A percentile compares a stretch with the other conserved stretches of the same genome.
These are phyloP conservation scores for Staurois parvus DNA, from an alignment of 2,797 vertebrate species.

Conservation along the genomic window DNA sequence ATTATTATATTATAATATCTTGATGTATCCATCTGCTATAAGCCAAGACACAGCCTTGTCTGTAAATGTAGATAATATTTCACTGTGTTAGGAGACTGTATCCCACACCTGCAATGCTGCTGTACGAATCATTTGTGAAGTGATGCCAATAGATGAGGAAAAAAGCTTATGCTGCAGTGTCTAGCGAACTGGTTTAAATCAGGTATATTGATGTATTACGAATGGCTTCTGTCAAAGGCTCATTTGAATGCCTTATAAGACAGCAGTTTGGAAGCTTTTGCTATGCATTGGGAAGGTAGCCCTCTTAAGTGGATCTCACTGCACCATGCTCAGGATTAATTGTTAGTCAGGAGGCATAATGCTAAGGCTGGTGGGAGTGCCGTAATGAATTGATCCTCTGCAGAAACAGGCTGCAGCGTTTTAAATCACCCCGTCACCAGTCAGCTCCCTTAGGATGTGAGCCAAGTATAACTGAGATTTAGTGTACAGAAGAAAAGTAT, in stretches of 20 bases:
- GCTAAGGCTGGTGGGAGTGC: slow-evolving; percentile 60
- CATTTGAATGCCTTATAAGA: slow-evolving; percentile 56
- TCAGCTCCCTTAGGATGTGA: slow-evolving; percentile 61
- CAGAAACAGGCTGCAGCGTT: slow-evolving; percentile 62
- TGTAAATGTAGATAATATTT: background rate
- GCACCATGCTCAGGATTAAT: slow-evolving; percentile 62
- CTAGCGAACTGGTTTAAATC: slow-evolving; percentile 52
- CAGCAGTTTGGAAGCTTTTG: slow-evolving; percentile 45
- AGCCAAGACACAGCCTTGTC: background rate
- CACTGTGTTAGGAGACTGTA: slow-evolving; percentile 3
- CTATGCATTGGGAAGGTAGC: slow-evolving; percentile 54
- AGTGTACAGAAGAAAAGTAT: slow-evolving; percentile 53
- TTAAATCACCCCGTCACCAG: slow-evolving; percentile 62
- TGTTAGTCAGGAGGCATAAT: slow-evolving; percentile 63
- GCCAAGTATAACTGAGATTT: slow-evolving; percentile 60
- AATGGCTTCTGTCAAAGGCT: slow-evolving; percentile 52
- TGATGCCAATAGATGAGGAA: slow-evolving; percentile 50
- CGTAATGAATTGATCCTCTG: slow-evolving; percentile 63
- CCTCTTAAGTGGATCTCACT: slow-evolving; percentile 59
- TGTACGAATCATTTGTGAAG: slow-evolving; percentile 28
- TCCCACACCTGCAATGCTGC: slow-evolving; percentile 50
- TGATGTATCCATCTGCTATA: background rate
- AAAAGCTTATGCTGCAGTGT: slow-evolving; percentile 56
- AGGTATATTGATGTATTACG: slow-evolving; percentile 56
- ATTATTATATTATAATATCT: background rate